Percentiles rank a stretch among this genome's conserved stretches.
Conservation (phyloP, 2,113 vertebrate species). For the Marcusenius ussheri region DNA sequence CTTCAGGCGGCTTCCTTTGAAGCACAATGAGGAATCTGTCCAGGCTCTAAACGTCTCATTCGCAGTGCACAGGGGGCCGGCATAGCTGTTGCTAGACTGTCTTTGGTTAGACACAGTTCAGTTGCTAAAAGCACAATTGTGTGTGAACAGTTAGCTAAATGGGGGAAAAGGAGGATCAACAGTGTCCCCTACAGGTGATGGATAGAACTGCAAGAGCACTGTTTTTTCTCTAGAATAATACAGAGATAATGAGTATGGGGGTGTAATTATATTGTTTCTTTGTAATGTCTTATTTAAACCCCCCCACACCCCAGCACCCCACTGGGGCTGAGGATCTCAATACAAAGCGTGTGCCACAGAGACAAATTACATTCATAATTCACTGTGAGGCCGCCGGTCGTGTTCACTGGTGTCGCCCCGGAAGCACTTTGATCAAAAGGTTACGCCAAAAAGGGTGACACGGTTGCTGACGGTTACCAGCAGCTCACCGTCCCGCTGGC, state of each 20-base stretch:
- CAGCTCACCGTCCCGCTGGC: background rate
- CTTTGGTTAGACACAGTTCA: background rate
- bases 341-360: background rate
- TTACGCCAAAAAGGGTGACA: background rate
- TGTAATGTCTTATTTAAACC: background rate
- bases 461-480: background rate
- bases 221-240: background rate
- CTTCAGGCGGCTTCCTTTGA: background rate
- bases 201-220: background rate
- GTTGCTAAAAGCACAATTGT: background rate
- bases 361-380: background rate
- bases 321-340: background rate
- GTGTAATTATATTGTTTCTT: slow-evolving; percentile 3
- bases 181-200: slow-evolving; percentile 27
- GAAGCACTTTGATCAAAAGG: background rate
- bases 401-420: background rate
- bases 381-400: background rate
- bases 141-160: background rate
- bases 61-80: background rate
- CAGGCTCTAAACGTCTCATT: background rate
- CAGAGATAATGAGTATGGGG: background rate
- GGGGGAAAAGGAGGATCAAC: slow-evolving; percentile 16
- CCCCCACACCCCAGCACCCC: background rate
- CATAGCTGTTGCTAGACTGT: background rate
- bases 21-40: background rate